Evolutionary conservation across 2,113 vertebrate genomes (phyloP).

Genomic region (Serinus canaria): DNA sequence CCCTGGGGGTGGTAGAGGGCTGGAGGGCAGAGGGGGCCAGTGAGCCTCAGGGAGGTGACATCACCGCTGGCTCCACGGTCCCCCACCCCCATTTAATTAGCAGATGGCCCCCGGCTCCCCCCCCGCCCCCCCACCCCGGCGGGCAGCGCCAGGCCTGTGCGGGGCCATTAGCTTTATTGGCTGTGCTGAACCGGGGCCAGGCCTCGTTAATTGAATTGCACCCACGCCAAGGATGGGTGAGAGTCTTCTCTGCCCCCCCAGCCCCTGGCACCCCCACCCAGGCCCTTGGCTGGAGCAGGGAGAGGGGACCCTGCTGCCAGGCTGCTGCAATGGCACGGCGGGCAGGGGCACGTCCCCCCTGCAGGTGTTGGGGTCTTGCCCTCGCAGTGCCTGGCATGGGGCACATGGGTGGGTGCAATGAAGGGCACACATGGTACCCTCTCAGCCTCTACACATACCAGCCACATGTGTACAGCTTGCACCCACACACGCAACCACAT

Average conservation of each 20-base stretch:
- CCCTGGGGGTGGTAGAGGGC: neutral
- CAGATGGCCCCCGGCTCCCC: slow-evolving; percentile 19
- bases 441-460: neutral
- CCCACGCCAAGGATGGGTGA: neutral
- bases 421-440: neutral
- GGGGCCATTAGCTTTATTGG: slow-evolving; percentile 59
- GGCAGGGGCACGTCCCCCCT: neutral
- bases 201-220: slow-evolving; percentile 57
- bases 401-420: rapidly evolving
- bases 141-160: slow-evolving; percentile 27
- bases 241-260: neutral
- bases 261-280: neutral
- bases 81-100: slow-evolving; percentile 49
- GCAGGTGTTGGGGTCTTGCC: neutral
- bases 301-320: neutral
- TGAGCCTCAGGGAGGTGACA: neutral
- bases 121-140: neutral
- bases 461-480: rapidly evolving
- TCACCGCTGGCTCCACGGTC: neutral
- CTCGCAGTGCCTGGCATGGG: rapidly evolving
- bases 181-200: slow-evolving; percentile 34
- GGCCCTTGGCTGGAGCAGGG: neutral
- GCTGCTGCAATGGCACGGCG: rapidly evolving
- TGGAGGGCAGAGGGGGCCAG: neutral
- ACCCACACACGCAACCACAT: rapidly evolving